Conservation (phyloP, 2,113 vertebrate genomes). For the Camelus bactrianus region DNA sequence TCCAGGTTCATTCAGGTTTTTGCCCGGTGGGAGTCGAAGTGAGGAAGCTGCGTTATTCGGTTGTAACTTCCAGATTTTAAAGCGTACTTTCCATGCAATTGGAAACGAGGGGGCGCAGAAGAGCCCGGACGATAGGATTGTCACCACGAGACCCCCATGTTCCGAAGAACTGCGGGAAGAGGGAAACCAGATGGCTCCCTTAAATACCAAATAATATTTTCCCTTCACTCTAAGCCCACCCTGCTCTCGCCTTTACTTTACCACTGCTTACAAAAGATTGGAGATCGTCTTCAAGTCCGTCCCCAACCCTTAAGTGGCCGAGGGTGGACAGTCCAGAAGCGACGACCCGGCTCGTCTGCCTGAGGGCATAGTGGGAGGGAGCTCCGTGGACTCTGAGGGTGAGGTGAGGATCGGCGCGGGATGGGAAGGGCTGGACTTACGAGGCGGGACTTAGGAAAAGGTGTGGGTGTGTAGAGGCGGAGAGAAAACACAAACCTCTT, state of each 20-base stretch:
- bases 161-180: background rate
- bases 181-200: background rate
- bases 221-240: too few species aligned
- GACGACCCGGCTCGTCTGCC: background rate
- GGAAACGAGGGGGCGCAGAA: background rate
- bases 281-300: background rate
- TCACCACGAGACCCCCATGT: too few species aligned
- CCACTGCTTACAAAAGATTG: background rate
- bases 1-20: background rate
- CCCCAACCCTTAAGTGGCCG: background rate
- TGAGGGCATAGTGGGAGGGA: background rate
- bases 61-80: background rate
- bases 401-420: background rate
- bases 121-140: background rate
- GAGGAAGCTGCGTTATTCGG: background rate
- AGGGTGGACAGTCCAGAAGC: background rate
- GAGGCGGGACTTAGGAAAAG: accelerated
- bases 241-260: background rate
- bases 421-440: accelerated
- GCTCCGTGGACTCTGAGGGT: background rate
- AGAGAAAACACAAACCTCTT: background rate
- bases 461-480: background rate
- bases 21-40: background rate
- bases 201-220: too few species aligned
- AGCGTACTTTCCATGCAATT: background rate